Percentiles rank a stretch among this genome's conserved stretches.
phyloP scores from a whole-genome alignment of 2,113 vertebrate genomes.

The Brachypodius melanocephalos region DNA sequence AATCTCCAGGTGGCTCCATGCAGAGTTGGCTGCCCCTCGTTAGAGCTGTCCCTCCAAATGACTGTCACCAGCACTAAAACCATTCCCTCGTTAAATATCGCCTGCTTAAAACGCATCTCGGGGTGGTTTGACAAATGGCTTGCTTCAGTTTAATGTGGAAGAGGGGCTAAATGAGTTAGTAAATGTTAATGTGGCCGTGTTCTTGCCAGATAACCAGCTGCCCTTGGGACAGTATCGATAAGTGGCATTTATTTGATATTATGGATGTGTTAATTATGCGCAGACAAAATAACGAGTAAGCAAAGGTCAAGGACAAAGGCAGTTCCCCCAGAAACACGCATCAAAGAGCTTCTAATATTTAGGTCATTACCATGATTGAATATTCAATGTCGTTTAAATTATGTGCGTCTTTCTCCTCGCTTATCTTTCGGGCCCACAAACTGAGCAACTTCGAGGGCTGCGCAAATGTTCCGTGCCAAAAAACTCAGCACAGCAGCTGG shows the following conservation, averaged over 20 bases:
- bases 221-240: constrained; percentile 56
- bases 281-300: constrained; percentile 51
- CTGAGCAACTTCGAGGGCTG: not conserved
- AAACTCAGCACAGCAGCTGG: not conserved
- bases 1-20: not conserved
- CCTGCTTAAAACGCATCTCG: constrained; percentile 11
- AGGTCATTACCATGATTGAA: constrained; percentile 31
- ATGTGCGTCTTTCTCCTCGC: not conserved
- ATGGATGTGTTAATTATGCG: constrained; percentile 61
- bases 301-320: constrained; percentile 63
- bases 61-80: not conserved
- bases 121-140: constrained; percentile 32
- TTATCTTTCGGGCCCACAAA: not conserved
- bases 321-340: constrained; percentile 12
- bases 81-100: not conserved
- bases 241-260: constrained; percentile 55
- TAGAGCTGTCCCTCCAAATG: not conserved
- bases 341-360: constrained; percentile 34
- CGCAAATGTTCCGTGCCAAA: not conserved
- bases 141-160: not conserved
- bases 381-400: constrained; percentile 46
- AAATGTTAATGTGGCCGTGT: constrained; percentile 59
- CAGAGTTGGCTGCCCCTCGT: not conserved
- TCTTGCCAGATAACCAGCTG: constrained; percentile 27
- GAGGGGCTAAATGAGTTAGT: constrained; percentile 53